Conservation (phyloP, 2,113 vertebrate genomes). For the Drymodes brunneopygia region DNA sequence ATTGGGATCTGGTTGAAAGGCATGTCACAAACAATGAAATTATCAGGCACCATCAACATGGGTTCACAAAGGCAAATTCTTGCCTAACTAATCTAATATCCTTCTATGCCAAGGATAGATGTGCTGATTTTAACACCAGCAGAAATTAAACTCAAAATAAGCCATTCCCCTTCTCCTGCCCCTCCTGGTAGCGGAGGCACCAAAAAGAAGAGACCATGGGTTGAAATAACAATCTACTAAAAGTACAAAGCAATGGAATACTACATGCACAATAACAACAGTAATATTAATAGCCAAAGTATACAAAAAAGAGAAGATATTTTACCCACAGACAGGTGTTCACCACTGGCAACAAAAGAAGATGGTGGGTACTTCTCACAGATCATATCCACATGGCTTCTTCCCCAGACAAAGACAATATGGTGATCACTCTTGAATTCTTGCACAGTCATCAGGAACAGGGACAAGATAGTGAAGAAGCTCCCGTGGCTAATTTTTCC, state of each 20-base stretch:
- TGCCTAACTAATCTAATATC: background rate
- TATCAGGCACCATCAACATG: background rate
- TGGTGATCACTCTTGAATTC: background rate
- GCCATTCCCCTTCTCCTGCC: fast-evolving
- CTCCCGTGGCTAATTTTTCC: fast-evolving
- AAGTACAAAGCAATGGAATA: background rate
- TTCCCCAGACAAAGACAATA: background rate
- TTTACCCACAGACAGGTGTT: background rate
- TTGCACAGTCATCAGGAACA: background rate
- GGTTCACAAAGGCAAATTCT: background rate
- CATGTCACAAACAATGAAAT: background rate
- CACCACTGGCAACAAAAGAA: background rate
- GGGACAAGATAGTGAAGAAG: background rate
- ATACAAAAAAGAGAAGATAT: background rate
- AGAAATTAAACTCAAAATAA: background rate
- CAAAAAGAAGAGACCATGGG: background rate
- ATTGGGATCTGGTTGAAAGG: background rate
- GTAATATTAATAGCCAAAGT: background rate
- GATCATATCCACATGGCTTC: fast-evolving
- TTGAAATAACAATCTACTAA: background rate
- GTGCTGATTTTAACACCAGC: background rate
- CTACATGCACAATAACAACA: too few species aligned
- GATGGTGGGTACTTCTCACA: too few species aligned
- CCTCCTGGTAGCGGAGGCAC: background rate
- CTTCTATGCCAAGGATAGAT: too few species aligned